Evolutionary conservation across 2,888 invertebrate species (phyloP), one percentile per base, ranked within the genome.

Genomic region (Drosophila eohydei): DNA sequence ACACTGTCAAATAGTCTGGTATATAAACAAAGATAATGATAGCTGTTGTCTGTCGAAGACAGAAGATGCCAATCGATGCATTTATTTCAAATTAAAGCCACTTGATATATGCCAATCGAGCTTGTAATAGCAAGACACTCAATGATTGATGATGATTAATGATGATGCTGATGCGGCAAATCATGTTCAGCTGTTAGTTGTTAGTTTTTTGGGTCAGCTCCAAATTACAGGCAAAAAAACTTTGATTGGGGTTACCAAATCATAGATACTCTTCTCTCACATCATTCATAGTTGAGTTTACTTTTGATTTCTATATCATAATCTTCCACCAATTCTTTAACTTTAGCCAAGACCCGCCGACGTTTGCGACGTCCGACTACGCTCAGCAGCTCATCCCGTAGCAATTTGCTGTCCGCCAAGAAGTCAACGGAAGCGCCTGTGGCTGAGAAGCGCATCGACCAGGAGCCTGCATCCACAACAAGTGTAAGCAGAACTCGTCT

Each of bases 401-500:
- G 93, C 87, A 93, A 94, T 9, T 93, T 94, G 65, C 94, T 95
- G 38, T 94, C 95, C 74, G 93, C 85, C 11, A 92, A 91, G 78
- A 92, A 91, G 63, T 80, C 83, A 51, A 85, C 86, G 5, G 78
- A 83, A 61, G 65, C 80, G 8, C 79, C 87, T 2, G 83, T 74
- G 11, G 92, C 86, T 50, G 91, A 91, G 74, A 91, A 90, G 91
- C 93, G 90, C 94, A 95, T 92, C 94, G 95, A 93, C 94, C 95
- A 91, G 94, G 95, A 69, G 93, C 94, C 69, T 93, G 95, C 62
- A 94, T 95, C 91, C 16, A 81, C 90, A 40, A 95, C 92, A 9
- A 77, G 90, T 40, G 95, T 95, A n/a, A 94, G 95, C 92, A 94
- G 96, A 93, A 94, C 96, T 92, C 93, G 95, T 91, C 89, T 95